Evolutionary conservation across 2,113 vertebrate genomes (phyloP).

Genomic region (Cyphomyrus plagiostoma): DNA sequence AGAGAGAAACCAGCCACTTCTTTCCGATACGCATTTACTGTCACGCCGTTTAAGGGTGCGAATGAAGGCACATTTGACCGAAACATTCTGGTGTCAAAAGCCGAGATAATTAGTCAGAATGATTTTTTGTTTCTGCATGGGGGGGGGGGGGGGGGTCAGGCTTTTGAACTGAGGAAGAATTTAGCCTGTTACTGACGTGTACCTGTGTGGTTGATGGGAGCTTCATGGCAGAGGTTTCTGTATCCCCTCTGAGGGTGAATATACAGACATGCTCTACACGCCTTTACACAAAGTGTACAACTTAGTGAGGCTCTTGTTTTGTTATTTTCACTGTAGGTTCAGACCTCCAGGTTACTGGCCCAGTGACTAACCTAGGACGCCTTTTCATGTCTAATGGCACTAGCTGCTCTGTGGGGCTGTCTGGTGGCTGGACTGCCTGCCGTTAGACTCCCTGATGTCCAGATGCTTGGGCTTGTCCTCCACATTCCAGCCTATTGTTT

Average conservation of each 20-base stretch:
- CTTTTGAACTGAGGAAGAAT: background rate
- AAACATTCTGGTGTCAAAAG: background rate
- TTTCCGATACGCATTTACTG: background rate
- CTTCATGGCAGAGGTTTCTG: background rate
- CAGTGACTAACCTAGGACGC: background rate
- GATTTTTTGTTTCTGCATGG: background rate
- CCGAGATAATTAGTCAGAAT: background rate
- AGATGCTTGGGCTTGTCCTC: constrained; percentile 66
- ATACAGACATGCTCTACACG: background rate
- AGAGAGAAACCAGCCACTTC: background rate
- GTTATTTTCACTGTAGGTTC: background rate
- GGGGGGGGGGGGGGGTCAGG: background rate
- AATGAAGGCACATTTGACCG: background rate
- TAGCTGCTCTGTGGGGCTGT: background rate
- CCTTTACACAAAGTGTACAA: background rate
- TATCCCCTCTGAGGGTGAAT: background rate
- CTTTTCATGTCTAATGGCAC: background rate
- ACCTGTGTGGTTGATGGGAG: background rate
- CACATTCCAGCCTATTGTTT: constrained; percentile 67
- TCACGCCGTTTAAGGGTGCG: background rate
- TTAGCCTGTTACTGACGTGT: background rate
- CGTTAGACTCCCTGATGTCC: constrained; percentile 48
- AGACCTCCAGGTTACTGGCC: background rate
- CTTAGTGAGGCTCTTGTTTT: background rate
- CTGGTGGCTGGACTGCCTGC: constrained; percentile 28